Conservation (phyloP, 2,113 vertebrate genomes). For the Piprites chloris region DNA sequence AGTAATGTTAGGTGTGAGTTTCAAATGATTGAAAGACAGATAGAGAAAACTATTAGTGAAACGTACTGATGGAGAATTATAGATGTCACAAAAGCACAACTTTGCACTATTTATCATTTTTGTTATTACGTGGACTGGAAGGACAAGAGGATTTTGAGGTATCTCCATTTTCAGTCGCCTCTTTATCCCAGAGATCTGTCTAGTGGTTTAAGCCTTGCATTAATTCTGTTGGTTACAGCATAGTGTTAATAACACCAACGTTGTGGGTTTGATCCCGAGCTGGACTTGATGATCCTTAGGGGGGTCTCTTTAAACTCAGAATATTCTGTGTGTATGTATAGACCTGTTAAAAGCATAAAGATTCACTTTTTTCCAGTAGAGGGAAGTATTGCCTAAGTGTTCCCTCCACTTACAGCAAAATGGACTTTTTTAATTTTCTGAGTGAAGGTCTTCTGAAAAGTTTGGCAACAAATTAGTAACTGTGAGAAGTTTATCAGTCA, state of each 20-base stretch:
- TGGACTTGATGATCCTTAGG: neutral
- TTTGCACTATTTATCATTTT: neutral
- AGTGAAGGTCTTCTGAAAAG: neutral
- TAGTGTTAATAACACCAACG: neutral
- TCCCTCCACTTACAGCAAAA: neutral
- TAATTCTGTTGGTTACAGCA: neutral
- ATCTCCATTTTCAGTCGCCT: neutral
- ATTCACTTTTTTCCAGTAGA: constrained; percentile 63
- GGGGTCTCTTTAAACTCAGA: neutral
- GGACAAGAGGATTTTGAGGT: neutral
- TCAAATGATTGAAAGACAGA: neutral
- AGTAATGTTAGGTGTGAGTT: neutral
- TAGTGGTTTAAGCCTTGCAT: neutral
- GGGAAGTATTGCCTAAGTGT: constrained; percentile 67
- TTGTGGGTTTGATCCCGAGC: neutral
- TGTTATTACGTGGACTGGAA: neutral
- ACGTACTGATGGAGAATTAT: neutral
- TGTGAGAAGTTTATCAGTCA: neutral
- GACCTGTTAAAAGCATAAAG: neutral
- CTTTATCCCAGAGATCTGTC: neutral
- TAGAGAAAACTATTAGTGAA: neutral
- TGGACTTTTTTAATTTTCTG: neutral
- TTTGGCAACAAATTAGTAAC: neutral
- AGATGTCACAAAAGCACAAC: neutral
- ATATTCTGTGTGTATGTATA: neutral